A percentile compares a stretch with the other conserved stretches of the same genome.
Evolutionary conservation across 2,113 vertebrate species (phyloP).

Genomic region (Danio rerio): DNA sequence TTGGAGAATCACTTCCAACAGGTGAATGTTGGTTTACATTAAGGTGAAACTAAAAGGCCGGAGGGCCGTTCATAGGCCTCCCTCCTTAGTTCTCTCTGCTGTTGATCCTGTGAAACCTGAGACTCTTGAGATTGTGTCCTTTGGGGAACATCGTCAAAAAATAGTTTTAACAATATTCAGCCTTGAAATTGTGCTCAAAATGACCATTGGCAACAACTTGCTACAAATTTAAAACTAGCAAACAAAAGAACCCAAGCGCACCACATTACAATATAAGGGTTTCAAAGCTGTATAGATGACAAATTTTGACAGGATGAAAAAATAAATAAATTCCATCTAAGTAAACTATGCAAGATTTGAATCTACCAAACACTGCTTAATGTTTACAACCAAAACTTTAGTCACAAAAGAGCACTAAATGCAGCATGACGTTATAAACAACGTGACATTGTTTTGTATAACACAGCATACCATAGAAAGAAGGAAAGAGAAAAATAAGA

Average conservation of each 20-base stretch:
- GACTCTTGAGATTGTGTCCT: slow-evolving; percentile 40
- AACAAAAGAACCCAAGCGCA: background rate
- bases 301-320: background rate
- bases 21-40: slow-evolving; percentile 50
- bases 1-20: slow-evolving; percentile 63
- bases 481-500: background rate
- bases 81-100: slow-evolving; percentile 29
- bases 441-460: slow-evolving; percentile 6
- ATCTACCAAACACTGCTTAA: slow-evolving; percentile 45
- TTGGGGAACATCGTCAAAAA: slow-evolving; percentile 12
- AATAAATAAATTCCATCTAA: slow-evolving; percentile 13
- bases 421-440: slow-evolving; percentile 13
- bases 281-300: slow-evolving; percentile 9
- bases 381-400: background rate
- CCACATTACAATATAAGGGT: background rate
- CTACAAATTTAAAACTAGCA: background rate
- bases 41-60: slow-evolving; percentile 39
- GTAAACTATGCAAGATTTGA: background rate
- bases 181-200: slow-evolving; percentile 9
- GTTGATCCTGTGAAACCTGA: slow-evolving; percentile 50
- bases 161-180: background rate
- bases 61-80: slow-evolving; percentile 6
- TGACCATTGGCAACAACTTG: background rate
- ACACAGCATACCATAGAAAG: background rate
- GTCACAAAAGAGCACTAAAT: slow-evolving; percentile 40